Evolutionary conservation across 2,113 vertebrate species (phyloP), one percentile per base, ranked within the genome.

Genomic region (Turdus rufiventris): DNA sequence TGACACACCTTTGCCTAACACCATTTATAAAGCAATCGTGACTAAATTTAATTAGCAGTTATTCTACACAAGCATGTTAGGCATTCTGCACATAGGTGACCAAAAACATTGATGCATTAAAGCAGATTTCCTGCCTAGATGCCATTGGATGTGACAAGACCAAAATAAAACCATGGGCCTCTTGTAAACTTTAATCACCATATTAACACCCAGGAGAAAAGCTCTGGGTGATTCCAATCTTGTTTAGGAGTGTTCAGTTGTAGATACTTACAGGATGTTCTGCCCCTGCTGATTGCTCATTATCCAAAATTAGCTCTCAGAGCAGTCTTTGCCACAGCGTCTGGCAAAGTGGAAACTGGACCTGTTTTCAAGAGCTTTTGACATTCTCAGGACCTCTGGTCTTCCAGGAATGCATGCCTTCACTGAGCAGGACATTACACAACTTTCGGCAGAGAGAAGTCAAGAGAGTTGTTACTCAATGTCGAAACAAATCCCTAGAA

Each of bases 331-430:
- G 74, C 89, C 60, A 88, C 17, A 76, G 95, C 3, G 18, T 91
- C 94, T 96, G 87, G 94, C 93, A 93, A 96, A 97, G 95, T 95
- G 93, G 88, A 93, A 96, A 65, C 85, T 96, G 93, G 89, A 96
- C 95, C 88, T 95, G 91, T 95, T 96, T 95, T 97, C 95, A 97
- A 97, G 94, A 93, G 91, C 89, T 91, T 97, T 95, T 96, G 95
- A 97, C 95, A 96, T 96, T 97, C 94, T 94, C 95, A 96, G 95
- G 95, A 96, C 94, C 94, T 94, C 85, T 5, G 0, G 78, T 94
- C 93, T 88, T 94, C 80, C 85, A 94, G 89, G 95, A 96, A 96
- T 95, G 93, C 72, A 9, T 79, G 93, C 78, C 91, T 94, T 82
- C 60, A 18, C 0, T 2, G 43, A 67, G 78, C 34, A 47, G 82